Conservation (phyloP, 2,113 vertebrate species). For the Sturnus vulgaris region DNA sequence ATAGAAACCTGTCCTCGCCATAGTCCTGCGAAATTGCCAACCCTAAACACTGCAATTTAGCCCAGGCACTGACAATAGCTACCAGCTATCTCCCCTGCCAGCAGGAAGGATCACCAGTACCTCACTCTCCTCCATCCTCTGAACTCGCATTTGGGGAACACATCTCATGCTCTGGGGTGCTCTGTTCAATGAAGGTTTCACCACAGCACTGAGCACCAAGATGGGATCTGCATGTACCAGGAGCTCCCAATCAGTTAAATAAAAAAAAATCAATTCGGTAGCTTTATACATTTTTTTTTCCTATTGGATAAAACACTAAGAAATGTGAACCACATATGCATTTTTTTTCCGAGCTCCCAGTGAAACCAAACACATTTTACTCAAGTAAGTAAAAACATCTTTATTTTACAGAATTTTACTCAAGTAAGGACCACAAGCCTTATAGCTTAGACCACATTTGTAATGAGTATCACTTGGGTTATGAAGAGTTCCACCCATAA, state of each 20-base stretch:
- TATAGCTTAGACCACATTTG: not conserved
- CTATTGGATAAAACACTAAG: not conserved
- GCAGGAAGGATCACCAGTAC: not conserved
- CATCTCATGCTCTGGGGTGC: not conserved
- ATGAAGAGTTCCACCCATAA: not conserved
- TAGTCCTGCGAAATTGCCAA: not conserved
- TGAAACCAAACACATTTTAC: not conserved
- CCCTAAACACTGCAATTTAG: not conserved
- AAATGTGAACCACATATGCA: fast-evolving
- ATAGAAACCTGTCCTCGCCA: not conserved
- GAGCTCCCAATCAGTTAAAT: not conserved
- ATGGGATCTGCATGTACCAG: fast-evolving
- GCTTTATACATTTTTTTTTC: not conserved
- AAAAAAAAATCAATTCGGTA: not conserved
- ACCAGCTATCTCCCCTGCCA: not conserved
- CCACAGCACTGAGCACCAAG: not conserved
- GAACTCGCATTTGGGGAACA: not conserved
- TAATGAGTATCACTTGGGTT: fast-evolving
- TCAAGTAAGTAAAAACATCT: not conserved
- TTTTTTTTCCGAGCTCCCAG: not conserved
- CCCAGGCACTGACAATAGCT: not conserved
- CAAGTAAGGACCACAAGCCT: not conserved
- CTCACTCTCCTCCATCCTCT: not conserved
- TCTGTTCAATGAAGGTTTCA: not conserved
- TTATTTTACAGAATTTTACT: not conserved